These are phyloP conservation scores for Euclidia mi DNA, from an alignment of 2,888 invertebrate genomes.

Conservation along the genomic window DNA sequence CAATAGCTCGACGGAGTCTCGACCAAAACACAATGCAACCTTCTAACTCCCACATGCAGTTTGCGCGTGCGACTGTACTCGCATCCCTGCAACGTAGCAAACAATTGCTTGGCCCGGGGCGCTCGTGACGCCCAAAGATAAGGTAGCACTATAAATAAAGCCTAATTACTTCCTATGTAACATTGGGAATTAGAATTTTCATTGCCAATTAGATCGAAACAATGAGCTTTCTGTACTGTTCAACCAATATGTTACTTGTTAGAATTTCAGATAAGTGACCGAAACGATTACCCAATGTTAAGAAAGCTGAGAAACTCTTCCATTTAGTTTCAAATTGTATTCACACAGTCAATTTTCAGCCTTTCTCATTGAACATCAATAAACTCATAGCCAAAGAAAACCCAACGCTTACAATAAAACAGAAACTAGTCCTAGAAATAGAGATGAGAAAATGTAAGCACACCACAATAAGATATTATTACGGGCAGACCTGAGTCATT, in stretches of 20 bases:
- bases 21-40: constrained; percentile 42
- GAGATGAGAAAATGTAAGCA: constrained; percentile 56
- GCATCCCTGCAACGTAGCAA: constrained; percentile 42
- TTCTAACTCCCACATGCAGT: constrained; percentile 35
- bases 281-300: background rate
- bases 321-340: too few relatives aligned
- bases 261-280: constrained; percentile 12
- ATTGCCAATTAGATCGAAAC: constrained; percentile 68
- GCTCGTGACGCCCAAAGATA: constrained; percentile 79
- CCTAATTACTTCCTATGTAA: constrained; percentile 84
- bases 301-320: background rate
- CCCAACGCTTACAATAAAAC: constrained; percentile 37
- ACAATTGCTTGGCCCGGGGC: constrained; percentile 65
- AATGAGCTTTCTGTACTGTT: constrained; percentile 59
- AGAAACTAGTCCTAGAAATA: constrained; percentile 51
- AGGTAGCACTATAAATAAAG: constrained; percentile 82
- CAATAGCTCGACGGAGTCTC: constrained; percentile 32
- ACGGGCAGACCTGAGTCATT: constrained; percentile 62
- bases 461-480: constrained; percentile 56
- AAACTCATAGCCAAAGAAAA: constrained; percentile 35
- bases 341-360: too few relatives aligned
- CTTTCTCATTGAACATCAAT: constrained; percentile 12
- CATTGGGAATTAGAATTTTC: constrained; percentile 66
- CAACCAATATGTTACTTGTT: constrained; percentile 20
- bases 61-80: constrained; percentile 46